phyloP scores from a whole-genome alignment of 2,797 vertebrate genomes.

The Champsocephalus gunnari region DNA sequence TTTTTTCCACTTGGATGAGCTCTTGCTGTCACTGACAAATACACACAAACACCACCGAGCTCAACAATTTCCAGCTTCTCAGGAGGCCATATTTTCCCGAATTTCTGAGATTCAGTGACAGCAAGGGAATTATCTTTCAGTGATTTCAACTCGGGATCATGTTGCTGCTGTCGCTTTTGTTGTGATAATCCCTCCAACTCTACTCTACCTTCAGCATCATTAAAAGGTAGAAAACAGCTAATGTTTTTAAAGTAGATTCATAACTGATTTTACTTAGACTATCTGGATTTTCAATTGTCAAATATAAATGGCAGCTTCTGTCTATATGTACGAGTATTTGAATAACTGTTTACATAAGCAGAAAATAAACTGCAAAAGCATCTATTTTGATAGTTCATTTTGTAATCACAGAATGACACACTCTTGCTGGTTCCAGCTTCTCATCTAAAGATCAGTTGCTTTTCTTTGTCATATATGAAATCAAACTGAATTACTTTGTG shows the following conservation, averaged over 20 bases:
- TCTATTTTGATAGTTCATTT: not conserved
- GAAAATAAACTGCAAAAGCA: not conserved
- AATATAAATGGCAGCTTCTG: too few relatives aligned
- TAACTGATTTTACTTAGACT: not conserved
- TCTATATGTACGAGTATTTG: not conserved
- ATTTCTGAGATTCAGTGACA: slow-evolving; percentile 44
- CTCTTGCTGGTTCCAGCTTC: not conserved
- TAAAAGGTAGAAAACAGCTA: not conserved
- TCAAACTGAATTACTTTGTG: not conserved
- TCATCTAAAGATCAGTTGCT: not conserved
- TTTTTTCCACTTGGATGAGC: slow-evolving; percentile 57
- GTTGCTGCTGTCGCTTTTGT: slow-evolving; percentile 46
- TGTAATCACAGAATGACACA: not conserved
- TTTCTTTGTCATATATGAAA: not conserved
- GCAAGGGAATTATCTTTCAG: slow-evolving; percentile 48
- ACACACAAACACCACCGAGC: not conserved
- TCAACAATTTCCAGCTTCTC: slow-evolving; percentile 13
- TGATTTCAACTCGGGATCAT: slow-evolving; percentile 59
- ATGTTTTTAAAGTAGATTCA: not conserved
- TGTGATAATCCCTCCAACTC: slow-evolving; percentile 36
- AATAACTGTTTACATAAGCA: not conserved
- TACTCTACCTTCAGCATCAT: slow-evolving; percentile 12
- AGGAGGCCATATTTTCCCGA: slow-evolving; percentile 38
- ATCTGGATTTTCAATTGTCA: not conserved
- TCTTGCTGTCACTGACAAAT: slow-evolving; percentile 32